phyloP scores from a whole-genome alignment of 2,113 vertebrate genomes.

The Sula dactylatra region DNA sequence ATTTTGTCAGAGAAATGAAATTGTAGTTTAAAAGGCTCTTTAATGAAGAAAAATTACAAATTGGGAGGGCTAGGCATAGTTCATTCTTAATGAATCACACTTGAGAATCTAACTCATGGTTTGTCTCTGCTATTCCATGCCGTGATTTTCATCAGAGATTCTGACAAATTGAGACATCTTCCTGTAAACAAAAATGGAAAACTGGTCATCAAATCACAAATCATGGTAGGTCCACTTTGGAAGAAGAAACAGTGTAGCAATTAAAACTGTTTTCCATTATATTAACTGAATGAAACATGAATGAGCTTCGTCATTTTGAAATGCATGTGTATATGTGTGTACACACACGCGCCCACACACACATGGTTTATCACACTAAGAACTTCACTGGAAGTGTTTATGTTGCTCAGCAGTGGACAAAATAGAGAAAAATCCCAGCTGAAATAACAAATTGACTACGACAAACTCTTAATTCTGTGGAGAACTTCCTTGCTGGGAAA shows the following conservation, averaged over 20 bases:
- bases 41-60: not conserved
- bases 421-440: not conserved
- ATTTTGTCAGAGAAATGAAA: not conserved
- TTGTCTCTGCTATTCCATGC: not conserved
- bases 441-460: not conserved
- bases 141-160: not conserved
- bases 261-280: not conserved
- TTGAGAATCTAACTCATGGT: not conserved
- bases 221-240: not conserved
- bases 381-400: not conserved
- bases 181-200: not conserved
- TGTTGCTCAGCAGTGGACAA: not conserved
- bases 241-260: not conserved
- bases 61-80: not conserved
- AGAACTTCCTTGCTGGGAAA: not conserved
- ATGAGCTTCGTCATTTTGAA: not conserved
- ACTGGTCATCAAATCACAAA: not conserved
- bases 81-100: not conserved
- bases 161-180: not conserved
- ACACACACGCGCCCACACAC: accelerated
- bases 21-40: not conserved
- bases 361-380: not conserved
- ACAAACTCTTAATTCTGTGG: not conserved
- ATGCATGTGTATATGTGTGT: not conserved
- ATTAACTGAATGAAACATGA: not conserved